These are phyloP conservation scores for Pollenia labialis DNA, from an alignment of 2,888 invertebrate species.

Conservation along the genomic window DNA sequence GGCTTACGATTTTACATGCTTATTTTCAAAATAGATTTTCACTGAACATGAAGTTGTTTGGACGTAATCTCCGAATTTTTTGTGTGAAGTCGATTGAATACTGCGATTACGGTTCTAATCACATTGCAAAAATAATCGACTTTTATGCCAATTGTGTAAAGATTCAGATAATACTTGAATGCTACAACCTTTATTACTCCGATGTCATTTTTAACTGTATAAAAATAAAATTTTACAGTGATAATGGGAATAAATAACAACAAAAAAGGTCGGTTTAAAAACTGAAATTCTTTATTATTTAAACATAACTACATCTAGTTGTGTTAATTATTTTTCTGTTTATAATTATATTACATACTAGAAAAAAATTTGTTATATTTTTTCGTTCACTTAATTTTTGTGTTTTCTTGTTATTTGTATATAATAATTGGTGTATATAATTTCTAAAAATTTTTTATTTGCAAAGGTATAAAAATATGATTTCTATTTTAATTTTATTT, in stretches of 20 bases:
- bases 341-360: slow-evolving; percentile 62
- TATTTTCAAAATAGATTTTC: no score
- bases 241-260: no score
- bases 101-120: no score
- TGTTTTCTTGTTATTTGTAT: slow-evolving; percentile 50
- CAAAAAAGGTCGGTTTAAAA: slow-evolving; percentile 44
- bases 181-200: no score
- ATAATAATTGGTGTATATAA: slow-evolving; percentile 55
- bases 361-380: slow-evolving; percentile 53
- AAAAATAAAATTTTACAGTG: slow-evolving; percentile 10
- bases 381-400: slow-evolving; percentile 49
- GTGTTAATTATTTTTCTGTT: slow-evolving; percentile 20
- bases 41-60: no score
- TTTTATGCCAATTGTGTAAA: no score
- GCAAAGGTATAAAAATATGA: slow-evolving; percentile 72
- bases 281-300: slow-evolving; percentile 69
- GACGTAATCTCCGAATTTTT: no score
- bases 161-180: no score
- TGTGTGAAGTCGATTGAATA: no score
- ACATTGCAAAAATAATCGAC: no score
- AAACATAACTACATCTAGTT: slow-evolving; percentile 70
- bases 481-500: slow-evolving; percentile 37
- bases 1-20: no score
- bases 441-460: slow-evolving; percentile 61
- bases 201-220: background rate